phyloP scores from a whole-genome alignment of 2,888 invertebrate genomes.

The Chrysomela aeneicollis region DNA sequence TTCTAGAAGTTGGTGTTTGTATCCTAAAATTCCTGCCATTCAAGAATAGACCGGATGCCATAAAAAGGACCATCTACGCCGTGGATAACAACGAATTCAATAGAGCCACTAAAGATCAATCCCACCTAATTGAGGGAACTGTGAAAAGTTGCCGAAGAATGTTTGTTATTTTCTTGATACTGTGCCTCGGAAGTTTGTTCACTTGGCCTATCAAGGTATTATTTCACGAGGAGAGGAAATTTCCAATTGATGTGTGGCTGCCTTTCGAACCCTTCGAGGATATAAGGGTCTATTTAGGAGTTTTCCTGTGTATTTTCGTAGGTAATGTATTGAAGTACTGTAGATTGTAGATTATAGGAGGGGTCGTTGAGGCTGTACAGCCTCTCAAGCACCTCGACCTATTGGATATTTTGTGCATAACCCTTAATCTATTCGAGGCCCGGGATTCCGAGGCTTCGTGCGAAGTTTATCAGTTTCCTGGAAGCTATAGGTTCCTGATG shows the following conservation, averaged over 20 bases:
- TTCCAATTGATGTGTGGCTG: constrained; percentile 31
- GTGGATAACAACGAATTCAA: constrained; percentile 11
- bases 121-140: constrained; percentile 10
- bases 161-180: constrained; percentile 5
- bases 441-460: no score
- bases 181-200: constrained; percentile 8
- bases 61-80: constrained; percentile 3
- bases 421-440: no score
- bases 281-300: background rate
- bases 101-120: background rate
- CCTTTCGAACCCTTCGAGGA: constrained; percentile 28
- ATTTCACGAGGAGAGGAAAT: constrained; percentile 16
- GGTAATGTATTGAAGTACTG: constrained; percentile 2
- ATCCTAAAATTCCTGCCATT: constrained; percentile 22
- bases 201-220: constrained; percentile 23
- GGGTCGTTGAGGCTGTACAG: no score
- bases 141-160: constrained; percentile 10
- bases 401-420: no score
- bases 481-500: no score
- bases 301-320: constrained; percentile 12
- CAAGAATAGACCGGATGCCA: constrained; percentile 6
- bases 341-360: background rate
- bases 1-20: constrained; percentile 7
- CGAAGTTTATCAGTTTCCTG: no score
- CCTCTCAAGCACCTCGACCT: no score